Percentiles rank a stretch among this genome's conserved stretches.
phyloP scores from a whole-genome alignment of 2,888 invertebrate genomes.

The Tenodera sinensis region DNA sequence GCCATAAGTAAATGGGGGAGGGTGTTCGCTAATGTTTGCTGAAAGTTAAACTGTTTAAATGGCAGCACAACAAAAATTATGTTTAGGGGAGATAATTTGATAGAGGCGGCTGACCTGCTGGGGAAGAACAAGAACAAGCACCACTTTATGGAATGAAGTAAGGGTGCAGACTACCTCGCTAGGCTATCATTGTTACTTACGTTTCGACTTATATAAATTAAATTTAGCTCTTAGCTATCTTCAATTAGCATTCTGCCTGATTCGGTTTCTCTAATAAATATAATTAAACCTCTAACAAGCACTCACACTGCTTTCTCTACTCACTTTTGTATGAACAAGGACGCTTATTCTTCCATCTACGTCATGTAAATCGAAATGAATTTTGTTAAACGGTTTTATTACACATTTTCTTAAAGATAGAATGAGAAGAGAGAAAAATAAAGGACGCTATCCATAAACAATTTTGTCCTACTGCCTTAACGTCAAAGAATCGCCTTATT shows the following conservation, averaged over 20 bases:
- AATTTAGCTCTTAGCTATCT: background rate
- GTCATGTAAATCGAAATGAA: no score
- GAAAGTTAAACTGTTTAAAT: background rate
- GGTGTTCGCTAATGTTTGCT: background rate
- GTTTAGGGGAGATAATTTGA: slow-evolving; percentile 6
- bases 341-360: no score
- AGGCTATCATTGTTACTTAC: background rate
- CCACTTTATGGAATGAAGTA: slow-evolving; percentile 2
- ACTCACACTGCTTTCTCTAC: no score
- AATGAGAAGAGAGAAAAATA: no score
- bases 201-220: background rate
- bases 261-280: background rate
- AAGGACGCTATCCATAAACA: no score
- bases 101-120: background rate
- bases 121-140: background rate
- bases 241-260: background rate
- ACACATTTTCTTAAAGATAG: no score
- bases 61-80: background rate
- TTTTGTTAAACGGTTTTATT: no score
- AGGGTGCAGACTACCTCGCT: background rate
- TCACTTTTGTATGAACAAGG: no score
- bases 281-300: no score
- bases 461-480: no score
- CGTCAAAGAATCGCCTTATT: no score
- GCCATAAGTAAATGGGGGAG: background rate